Conservation (phyloP, 1,140 invertebrate genomes). For the Macrobrachium rosenbergii region DNA sequence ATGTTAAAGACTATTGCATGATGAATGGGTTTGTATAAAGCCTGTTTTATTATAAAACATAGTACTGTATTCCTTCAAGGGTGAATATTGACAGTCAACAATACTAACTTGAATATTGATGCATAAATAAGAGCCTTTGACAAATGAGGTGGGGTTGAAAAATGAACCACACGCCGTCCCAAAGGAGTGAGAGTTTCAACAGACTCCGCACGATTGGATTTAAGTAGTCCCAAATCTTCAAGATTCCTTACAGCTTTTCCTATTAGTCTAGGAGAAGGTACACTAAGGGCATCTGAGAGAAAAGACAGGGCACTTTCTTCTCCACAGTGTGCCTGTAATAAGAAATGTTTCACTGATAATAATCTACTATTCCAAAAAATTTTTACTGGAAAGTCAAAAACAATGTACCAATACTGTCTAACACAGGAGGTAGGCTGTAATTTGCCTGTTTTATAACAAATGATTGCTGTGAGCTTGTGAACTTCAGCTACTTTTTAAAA, state of each 20-base stretch:
- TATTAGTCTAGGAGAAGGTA: constrained; percentile 31
- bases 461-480: too few relatives aligned
- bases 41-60: too few relatives aligned
- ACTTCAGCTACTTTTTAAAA: too few relatives aligned
- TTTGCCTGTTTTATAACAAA: too few relatives aligned
- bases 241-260: constrained; percentile 12
- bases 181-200: constrained; percentile 41
- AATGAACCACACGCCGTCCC: constrained; percentile 36
- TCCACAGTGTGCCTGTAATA: constrained; percentile 45
- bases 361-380: neutral
- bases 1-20: too few relatives aligned
- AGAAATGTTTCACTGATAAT: neutral
- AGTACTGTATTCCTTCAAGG: too few relatives aligned
- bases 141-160: constrained; percentile 42
- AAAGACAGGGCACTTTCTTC: constrained; percentile 40
- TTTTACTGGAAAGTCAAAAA: neutral
- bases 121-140: constrained; percentile 49
- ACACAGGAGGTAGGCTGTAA: neutral
- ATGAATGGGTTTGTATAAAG: too few relatives aligned
- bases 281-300: constrained; percentile 35
- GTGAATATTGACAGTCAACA: too few relatives aligned
- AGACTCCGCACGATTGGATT: neutral
- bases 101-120: constrained; percentile 42
- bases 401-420: too few relatives aligned
- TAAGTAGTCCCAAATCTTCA: constrained; percentile 31